A percentile compares a stretch with the other conserved stretches of the same genome.
phyloP scores from a whole-genome alignment of 2,888 invertebrate species.

The Eugnorisma glareosa region DNA sequence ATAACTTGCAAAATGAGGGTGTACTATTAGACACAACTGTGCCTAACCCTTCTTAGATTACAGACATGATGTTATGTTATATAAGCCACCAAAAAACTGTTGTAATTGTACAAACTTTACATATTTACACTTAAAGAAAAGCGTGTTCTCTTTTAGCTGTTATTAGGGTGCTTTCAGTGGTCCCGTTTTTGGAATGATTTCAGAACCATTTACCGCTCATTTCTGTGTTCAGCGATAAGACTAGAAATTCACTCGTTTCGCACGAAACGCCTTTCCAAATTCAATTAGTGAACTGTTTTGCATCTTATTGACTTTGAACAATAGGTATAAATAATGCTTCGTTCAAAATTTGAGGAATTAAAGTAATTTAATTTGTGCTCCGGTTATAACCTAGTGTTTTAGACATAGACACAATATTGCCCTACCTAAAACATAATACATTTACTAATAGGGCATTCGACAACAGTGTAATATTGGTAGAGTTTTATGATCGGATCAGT shows the following conservation, averaged over 20 bases:
- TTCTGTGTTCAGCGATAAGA: conserved; percentile 37
- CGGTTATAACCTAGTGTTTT: neutral
- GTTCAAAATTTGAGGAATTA: neutral
- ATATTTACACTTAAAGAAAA: conserved; percentile 23
- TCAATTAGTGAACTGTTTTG: conserved; percentile 44
- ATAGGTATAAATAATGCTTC: neutral
- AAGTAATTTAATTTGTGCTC: neutral
- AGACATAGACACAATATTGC: neutral
- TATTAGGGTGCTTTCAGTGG: conserved; percentile 30
- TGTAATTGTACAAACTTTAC: conserved; percentile 8
- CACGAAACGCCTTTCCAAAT: conserved; percentile 33
- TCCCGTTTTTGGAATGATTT: conserved; percentile 36
- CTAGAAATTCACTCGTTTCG: conserved; percentile 22
- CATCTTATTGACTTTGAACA: conserved; percentile 18
- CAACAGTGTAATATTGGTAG: neutral
- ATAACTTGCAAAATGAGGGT: too few relatives aligned
- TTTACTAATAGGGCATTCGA: neutral
- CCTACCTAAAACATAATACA: neutral
- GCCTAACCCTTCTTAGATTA: too few relatives aligned
- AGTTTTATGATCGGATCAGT: neutral
- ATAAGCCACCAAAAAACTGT: neutral
- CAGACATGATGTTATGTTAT: too few relatives aligned
- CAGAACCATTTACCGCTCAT: conserved; percentile 37
- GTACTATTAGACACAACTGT: too few relatives aligned
- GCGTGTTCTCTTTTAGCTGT: conserved; percentile 15